Base-by-base conservation (phyloP, 2,888 invertebrate species). In the Amphipoea oculea region DNA sequence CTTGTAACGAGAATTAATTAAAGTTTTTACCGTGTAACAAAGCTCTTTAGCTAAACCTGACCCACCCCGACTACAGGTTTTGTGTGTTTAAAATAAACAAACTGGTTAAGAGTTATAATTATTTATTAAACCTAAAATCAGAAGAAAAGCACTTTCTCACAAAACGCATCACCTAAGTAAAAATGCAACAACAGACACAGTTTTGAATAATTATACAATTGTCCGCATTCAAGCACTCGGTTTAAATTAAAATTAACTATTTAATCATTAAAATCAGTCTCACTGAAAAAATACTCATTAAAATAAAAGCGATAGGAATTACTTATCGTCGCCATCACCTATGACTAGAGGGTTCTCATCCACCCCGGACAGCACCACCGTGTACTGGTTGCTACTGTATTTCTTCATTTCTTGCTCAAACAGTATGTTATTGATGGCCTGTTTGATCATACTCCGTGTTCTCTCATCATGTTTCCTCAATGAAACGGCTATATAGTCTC, bases 361-460 rank as follows among this genome's bases (percentile, higher is more conserved):
- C 4, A 91, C 86, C 0, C 90, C 92, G 2, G 93, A 76, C 9
- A 94, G 82, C 0, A 94, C 91, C 0, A 95, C 93, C 0, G 93
- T 91, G 57, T 94, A 95, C 78, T 94, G 94, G 3, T 91, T 90
- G 4, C 88, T 79, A 67, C 83, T 90, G 73, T 95, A 97, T 75
- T 95, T 96, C 87, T 96, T 96, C 96, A 96, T 96, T 84, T 96
- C 96, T 73, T 96, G 96, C 78, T 96, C 96, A 84, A 96, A 96
- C 23, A 96, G 80, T 66, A 96, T 96, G 78, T 96, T 96, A 73
- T 96, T 96, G 4, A 97, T 96, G 0, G 96, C 96, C 81, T 96
- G 96, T 76, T 97, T 96, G 66, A 96, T 96, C 95, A 96, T 96
- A 3, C 95, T 94, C 62, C 94, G 94, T 0, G 96, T 96, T 40